Evolutionary conservation across 2,888 invertebrate genomes (phyloP).

Genomic region (Rhodophaea formosa): DNA sequence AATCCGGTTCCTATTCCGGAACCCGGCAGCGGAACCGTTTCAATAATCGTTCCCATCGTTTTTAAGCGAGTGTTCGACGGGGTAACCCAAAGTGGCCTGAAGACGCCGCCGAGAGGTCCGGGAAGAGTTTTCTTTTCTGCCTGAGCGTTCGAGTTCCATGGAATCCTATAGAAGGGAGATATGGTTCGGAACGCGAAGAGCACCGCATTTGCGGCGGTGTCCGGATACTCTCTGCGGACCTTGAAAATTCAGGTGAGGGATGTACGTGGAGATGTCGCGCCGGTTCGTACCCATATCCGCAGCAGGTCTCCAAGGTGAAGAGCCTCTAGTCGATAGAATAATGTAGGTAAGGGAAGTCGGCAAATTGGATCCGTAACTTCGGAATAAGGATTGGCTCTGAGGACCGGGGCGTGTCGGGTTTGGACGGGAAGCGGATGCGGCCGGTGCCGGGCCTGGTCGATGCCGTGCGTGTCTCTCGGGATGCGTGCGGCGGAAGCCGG

Average conservation of each 20-base stretch:
- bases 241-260: conserved; percentile 58
- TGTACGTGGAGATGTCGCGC: conserved; percentile 54
- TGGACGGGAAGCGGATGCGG: conserved; percentile 56
- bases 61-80: conserved; percentile 33
- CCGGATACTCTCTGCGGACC: conserved; percentile 54
- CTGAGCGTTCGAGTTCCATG: conserved; percentile 70
- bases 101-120: conserved; percentile 79
- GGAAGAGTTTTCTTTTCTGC: conserved; percentile 65
- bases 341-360: conserved; percentile 86
- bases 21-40: conserved; percentile 11
- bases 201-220: conserved; percentile 46
- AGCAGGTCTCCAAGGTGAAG: conserved; percentile 88
- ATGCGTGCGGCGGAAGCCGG: conserved; percentile 50
- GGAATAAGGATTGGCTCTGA: conserved; percentile 88
- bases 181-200: conserved; percentile 69
- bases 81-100: conserved; percentile 74
- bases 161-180: conserved; percentile 76
- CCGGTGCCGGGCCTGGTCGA: conserved; percentile 37
- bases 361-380: conserved; percentile 85
- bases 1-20: too few species aligned
- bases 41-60: conserved; percentile 60
- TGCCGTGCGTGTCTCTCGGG: conserved; percentile 28
- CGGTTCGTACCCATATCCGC: conserved; percentile 86
- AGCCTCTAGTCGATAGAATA: conserved; percentile 83
- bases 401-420: conserved; percentile 83